Evolutionary conservation across 2,888 invertebrate genomes (phyloP).

Genomic region (Caenorhabditis macrosperma): DNA sequence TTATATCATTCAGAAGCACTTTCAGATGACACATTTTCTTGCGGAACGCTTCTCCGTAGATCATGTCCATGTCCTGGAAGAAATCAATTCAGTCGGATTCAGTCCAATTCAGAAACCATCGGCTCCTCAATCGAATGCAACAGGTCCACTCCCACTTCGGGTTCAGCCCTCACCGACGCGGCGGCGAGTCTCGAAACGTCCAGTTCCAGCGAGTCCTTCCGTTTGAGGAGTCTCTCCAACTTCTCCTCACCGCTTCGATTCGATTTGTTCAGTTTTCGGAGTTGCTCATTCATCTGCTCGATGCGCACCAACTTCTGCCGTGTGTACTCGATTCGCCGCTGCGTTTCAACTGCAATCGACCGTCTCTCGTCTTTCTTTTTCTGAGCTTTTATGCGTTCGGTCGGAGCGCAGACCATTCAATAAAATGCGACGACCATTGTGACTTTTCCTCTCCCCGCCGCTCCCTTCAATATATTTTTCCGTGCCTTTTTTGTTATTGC

Average conservation of each 20-base stretch:
- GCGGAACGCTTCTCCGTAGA: constrained; percentile 47
- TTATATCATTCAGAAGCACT: constrained; percentile 54
- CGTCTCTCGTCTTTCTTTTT: constrained; percentile 19
- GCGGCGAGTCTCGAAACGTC: constrained; percentile 41
- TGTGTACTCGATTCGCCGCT: constrained; percentile 55
- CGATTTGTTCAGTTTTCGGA: constrained; percentile 30
- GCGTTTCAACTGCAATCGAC: constrained; percentile 53
- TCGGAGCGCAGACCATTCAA: constrained; percentile 17
- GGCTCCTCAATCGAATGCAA: constrained; percentile 43
- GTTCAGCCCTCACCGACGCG: constrained; percentile 37
- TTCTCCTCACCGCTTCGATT: constrained; percentile 48
- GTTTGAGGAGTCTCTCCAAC: constrained; percentile 39
- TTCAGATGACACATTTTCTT: constrained; percentile 54
- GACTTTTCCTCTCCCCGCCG: constrained; percentile 29
- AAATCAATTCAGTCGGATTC: neutral
- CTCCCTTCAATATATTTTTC: constrained; percentile 23
- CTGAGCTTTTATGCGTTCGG: constrained; percentile 53
- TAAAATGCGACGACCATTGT: constrained; percentile 15
- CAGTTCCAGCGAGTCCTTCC: constrained; percentile 50
- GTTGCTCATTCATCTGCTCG: constrained; percentile 55
- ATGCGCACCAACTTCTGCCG: constrained; percentile 49
- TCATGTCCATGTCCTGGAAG: constrained; percentile 47
- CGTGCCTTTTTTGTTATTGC: constrained; percentile 30
- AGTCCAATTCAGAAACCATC: constrained; percentile 11
- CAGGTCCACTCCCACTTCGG: constrained; percentile 31